Base-by-base conservation (phyloP, 2,888 invertebrate genomes). In the Dermolepida albohirtum region DNA sequence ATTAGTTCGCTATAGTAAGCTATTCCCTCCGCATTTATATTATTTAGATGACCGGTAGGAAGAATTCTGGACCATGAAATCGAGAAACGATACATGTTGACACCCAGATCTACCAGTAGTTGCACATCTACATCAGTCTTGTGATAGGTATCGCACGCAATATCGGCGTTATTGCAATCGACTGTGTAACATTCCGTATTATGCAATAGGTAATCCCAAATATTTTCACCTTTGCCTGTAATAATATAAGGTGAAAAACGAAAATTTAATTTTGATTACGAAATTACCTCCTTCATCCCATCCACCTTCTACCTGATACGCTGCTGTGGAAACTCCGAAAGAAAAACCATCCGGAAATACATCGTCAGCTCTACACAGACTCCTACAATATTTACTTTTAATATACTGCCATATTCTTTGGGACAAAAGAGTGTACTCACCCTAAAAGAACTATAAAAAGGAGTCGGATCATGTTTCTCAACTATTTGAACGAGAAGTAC, bases 141-240 rank as follows among this genome's bases (percentile, higher is more conserved):
- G 79, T 90, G 87, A 79, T 90, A 92, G 39, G 90, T 89, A 78
- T 91, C 89, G 65, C 88, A 88, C 0, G 91, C 87, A 0, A 89
- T 81, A 75, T 91, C 89, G 0, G 87, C 90, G 49, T 85, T 89
- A 16, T 82, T 79, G 44, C 83, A 82, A 75, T 89, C 87, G 55
- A 79, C 81, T 1, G 90, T 84, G 0, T 83, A 75, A 0, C 87
- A 85, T 0, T 87, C 85, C 49, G 84, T 75, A 1, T 51, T 57
- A 72, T 89, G 89, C 0, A 87, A 86, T 74, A 89, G 88, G 5
- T 84, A 84, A 79, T 92, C 92, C 92, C 91, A 91, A n/a, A 89
- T 87, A 74, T 86, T 88, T 73, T 86, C 86, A 2, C 87, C 86
- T 83, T 88, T 89, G 88, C 72, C 43, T 69, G 27, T 49, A 40